These are phyloP conservation scores for Chelonus insularis DNA, from an alignment of 1,140 invertebrate genomes.

Conservation along the genomic window DNA sequence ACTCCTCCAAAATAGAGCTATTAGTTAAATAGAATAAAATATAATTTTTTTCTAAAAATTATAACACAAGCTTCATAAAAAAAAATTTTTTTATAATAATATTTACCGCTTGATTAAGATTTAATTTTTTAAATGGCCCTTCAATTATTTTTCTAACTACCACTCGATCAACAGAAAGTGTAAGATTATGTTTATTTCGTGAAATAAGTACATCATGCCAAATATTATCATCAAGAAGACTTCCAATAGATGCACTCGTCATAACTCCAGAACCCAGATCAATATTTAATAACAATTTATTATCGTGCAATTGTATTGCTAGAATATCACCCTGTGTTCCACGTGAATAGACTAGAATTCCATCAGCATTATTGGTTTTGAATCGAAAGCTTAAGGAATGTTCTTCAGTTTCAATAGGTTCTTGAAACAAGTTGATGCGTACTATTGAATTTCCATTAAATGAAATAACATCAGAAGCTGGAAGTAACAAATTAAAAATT, in stretches of 20 bases:
- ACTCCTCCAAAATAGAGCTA: slow-evolving; percentile 87
- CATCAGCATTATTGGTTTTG: slow-evolving; percentile 87
- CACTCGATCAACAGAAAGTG: slow-evolving; percentile 92
- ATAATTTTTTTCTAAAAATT: no score
- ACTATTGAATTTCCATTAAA: slow-evolving; percentile 84
- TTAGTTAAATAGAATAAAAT: no score
- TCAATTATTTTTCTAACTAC: slow-evolving; percentile 81
- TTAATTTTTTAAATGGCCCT: slow-evolving; percentile 86
- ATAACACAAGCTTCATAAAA: not conserved
- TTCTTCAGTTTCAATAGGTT: slow-evolving; percentile 76
- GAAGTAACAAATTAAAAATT: slow-evolving; percentile 24
- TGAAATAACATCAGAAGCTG: slow-evolving; percentile 80
- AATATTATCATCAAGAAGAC: slow-evolving; percentile 93
- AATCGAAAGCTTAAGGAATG: slow-evolving; percentile 92
- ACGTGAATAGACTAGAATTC: slow-evolving; percentile 86
- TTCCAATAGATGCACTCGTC: slow-evolving; percentile 86
- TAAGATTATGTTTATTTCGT: slow-evolving; percentile 77
- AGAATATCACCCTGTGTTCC: slow-evolving; percentile 95
- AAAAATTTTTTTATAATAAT: not conserved
- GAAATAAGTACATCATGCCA: slow-evolving; percentile 96
- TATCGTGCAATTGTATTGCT: slow-evolving; percentile 86
- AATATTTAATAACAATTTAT: slow-evolving; percentile 86
- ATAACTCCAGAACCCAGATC: slow-evolving; percentile 81
- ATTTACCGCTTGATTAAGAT: slow-evolving; percentile 88
- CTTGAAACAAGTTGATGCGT: slow-evolving; percentile 72